Evolutionary conservation across 2,888 invertebrate species (phyloP).

Genomic region (Cheilosia pagana): DNA sequence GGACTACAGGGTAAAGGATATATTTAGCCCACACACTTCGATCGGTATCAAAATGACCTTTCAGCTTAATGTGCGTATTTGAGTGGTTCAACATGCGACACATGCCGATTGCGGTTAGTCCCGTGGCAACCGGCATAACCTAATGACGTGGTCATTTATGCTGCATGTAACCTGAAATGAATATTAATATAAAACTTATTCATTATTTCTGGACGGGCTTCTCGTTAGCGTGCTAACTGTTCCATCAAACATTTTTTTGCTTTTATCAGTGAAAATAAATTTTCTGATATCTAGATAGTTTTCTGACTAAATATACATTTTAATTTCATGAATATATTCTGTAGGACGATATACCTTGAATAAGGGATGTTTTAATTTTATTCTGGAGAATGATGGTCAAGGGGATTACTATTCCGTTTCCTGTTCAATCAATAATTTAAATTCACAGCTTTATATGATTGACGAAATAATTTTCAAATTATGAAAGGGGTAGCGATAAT

Average conservation of each 20-base stretch:
- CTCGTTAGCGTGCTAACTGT: conserved; percentile 71
- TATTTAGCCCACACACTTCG: conserved; percentile 56
- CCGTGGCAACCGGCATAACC: conserved; percentile 33
- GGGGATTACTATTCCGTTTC: not conserved
- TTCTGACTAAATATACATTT: conserved; percentile 16
- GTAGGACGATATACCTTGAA: too few species aligned
- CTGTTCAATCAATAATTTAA: too few species aligned
- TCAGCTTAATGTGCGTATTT: conserved; percentile 64
- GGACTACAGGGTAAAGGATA: conserved; percentile 49
- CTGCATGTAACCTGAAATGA: conserved; percentile 61
- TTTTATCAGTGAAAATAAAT: conserved; percentile 64
- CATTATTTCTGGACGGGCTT: not conserved
- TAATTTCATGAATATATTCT: conserved; percentile 54
- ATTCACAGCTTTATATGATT: too few species aligned
- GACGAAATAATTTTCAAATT: too few species aligned
- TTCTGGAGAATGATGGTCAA: too few species aligned
- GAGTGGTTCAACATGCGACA: conserved; percentile 41
- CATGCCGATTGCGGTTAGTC: conserved; percentile 26
- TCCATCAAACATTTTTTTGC: conserved; percentile 53
- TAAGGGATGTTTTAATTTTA: too few species aligned
- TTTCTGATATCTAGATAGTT: conserved; percentile 29
- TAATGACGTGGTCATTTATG: conserved; percentile 60
- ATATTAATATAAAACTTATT: conserved; percentile 63
- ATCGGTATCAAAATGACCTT: conserved; percentile 69
- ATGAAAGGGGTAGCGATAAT: too few species aligned